Base-by-base conservation (phyloP, 2,888 invertebrate species). In the Lypha dubia region DNA sequence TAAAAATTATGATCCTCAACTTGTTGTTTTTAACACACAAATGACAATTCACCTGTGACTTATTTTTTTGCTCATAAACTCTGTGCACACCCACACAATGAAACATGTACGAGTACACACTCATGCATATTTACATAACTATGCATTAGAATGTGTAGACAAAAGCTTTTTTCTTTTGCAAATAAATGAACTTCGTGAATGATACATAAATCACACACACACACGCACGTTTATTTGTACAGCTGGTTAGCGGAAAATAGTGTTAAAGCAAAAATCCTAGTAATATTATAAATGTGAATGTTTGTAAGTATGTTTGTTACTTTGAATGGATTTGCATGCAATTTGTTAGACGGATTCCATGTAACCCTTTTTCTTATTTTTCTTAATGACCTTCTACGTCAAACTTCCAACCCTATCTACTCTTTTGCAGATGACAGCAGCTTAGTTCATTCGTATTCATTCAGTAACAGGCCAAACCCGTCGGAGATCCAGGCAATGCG, bases 41-140 rank as follows among this genome's bases (percentile, higher is more conserved):
- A 5, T 70, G 51, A 58, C 49, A 81, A 74, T 74, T 51, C 84
- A 84, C 84, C 77, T 84, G 84, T 74, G 81, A 35, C 68, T 73
- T 71, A 56, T 68, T 62, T 71, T 53, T 67, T 58, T n/a, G n/a
- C n/a, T n/a, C n/a, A 46, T 28, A 62, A 49, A 49, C 17, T 49
- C 1, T 9, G 8, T 9, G 22, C n/a, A 17, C 17, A 13, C 7
- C 44, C 51, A 15, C 41, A 68, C 20, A 53, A 9, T 20, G 3
- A 46, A n/a, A 49, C 1, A 1, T 9, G 2, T 9, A 20, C 5
- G 9, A 3, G 15, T 3, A 7, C 20, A 49, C 41, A 32, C 20
- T n/a, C 62, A 62, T 38, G 13, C 13, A 13, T 32, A 5, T 35
- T 3, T 38, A 7, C 41, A 53, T 17, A 41, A 0, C 20, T 44